Base-by-base conservation (phyloP, 2,113 vertebrate genomes). In the Bambusicola thoracicus region DNA sequence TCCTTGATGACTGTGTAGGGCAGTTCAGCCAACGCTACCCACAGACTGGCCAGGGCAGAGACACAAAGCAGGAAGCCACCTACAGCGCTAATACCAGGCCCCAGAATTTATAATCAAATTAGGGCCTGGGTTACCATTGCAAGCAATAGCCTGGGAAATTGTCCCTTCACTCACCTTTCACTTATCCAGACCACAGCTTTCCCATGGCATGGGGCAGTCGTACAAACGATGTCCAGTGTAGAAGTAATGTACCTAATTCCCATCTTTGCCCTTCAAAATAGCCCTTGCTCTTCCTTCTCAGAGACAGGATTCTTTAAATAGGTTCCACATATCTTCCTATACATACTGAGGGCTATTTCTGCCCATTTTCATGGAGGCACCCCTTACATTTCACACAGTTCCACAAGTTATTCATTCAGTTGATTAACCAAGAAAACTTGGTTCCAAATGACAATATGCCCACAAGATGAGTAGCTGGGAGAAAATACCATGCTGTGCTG, bases 141-240 rank as follows among this genome's bases (percentile, higher is more conserved):
- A 78, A 62, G 30, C 19, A 75, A 36, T 30, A 12, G 13, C 32
- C 14, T 13, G 32, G 10, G 49, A 89, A 44, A 1, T 2, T 8
- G 19, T 81, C 15, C 20, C 27, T 63, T 30, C n/a, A 18, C 22
- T 79, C 18, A 13, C 1, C 4, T 89, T 49, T 84, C 18, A 13
- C 15, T 22, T 0, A 0, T 48, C 25, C 15, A 75, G 1, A 36
- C 59, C 36, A 53, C 13, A 67, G 27, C 48, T 87, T 61, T 89
- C 40, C 24, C 10, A 24, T 62, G 20, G 10, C 25, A 5, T 10
- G 10, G 15, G 10, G 29, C 24, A 51, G 8, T 19, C 51, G 14
- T 32, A 67, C 68, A 86, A 90, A 78, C 11, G 15, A 49, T 40
- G 25, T 30, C 38, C 34, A 77, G 20, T 30, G 40, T 30, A 86